Evolutionary conservation across 1,140 invertebrate genomes (phyloP), one percentile per base, ranked within the genome.

Genomic region (Idris sp.): DNA sequence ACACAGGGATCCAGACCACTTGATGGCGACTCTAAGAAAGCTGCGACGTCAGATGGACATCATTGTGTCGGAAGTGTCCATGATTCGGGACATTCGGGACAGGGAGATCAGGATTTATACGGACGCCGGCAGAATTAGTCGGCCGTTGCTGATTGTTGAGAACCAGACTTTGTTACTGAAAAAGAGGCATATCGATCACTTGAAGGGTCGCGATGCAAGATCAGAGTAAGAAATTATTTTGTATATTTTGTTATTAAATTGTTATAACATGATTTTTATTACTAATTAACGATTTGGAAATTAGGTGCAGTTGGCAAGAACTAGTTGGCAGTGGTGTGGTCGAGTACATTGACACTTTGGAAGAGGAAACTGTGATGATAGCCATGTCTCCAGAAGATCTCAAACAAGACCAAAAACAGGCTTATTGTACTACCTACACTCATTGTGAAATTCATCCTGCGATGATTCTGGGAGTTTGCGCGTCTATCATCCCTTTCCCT

Each of bases 321-420:
- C 36, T 81, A 2, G 78, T 81, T 14, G 62, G 68, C 1, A 72
- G 51, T 56, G 80, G 78, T 19, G 80, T 81, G n/a, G 80, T 81
- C 0, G 80, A 81, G 25, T 81, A 81, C 9, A 81, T 81, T 8
- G 80, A 81, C 38, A 79, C 78, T 5, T 68, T 79, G 10, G 80
- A 81, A 46, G 80, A 81, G 35, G 80, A 81, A 46, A 81, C 80
- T 30, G 80, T 79, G 5, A 81, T 81, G 80, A 81, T 81, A 35
- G 80, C 80, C 5, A 81, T 81, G 80, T 81, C 80, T 10, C 80
- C 80, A 0, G 80, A 81, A 58, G 78, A 79, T 74, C 31, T 81
- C 3, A 76, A 73, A 54, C 72, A 77, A 26, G 76, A 81, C n/a
- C 76, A 76, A 41, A 79, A 81, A 14, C 79, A 77, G 54, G 79